Evolutionary conservation across 1,140 invertebrate species (phyloP), one percentile per base, ranked within the genome.

Genomic region (Scaptomyza graminum): DNA sequence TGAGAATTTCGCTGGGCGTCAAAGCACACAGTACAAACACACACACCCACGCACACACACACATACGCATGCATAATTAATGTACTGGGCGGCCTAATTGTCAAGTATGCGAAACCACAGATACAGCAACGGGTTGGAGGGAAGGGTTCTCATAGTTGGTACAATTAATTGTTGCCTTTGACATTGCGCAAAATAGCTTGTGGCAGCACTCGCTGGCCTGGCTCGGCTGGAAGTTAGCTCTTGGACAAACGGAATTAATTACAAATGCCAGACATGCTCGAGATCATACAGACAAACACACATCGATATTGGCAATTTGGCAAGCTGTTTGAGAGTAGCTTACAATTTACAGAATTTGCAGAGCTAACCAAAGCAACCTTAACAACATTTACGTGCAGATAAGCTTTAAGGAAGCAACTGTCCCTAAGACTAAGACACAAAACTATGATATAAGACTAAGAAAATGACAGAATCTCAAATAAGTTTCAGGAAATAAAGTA

Each of bases 21-120:
- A 66, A 31, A 61, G 41, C 50, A 43, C 37, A 47, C 37, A 22
- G 31, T 55, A 65, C 49, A 52, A 52, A 57, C 49, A 25, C 34
- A 41, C 47, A 28, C 62, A 67, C 57, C 47, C 65, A 67, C 43
- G 55, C 15, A 61, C 50, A 50, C 16, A 64, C 13, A 62, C 46
- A 47, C 44, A 76, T 39, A 78, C 72, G 78, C 78, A 76, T 85
- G 60, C 82, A 85, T 87, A 85, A 85, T 85, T 85, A 85, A 85
- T 85, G 68, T 70, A 67, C 56, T 74, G 63, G 77, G 72, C 56
- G 50, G 25, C 47, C 78, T 85, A 85, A 87, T 85, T 85, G 82
- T 85, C 70, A 76, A 85, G 79, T 68, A 80, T 66, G 74, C 60
- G 70, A 68, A 61, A 49, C 68, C 64, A 43, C 55, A 67, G 63